Percentiles rank a stretch among this genome's conserved stretches.
phyloP scores from a whole-genome alignment of 2,113 vertebrate species.

The Gymnogyps californianus region DNA sequence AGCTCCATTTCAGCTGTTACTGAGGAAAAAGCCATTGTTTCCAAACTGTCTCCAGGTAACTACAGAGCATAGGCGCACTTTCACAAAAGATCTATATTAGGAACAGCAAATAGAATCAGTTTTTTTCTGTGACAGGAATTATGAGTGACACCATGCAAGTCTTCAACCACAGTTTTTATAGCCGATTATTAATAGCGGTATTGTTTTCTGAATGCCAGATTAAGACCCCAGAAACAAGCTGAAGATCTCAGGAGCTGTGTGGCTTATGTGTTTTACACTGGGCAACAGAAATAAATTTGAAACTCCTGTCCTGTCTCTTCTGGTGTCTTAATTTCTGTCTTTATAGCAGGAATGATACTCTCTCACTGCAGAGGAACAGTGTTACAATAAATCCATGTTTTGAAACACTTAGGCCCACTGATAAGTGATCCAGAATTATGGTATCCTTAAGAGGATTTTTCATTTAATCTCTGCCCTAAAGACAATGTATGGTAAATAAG shows the following conservation, averaged over 20 bases:
- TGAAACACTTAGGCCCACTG: neutral
- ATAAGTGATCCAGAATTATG: neutral
- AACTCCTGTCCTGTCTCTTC: neutral
- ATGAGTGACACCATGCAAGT: neutral
- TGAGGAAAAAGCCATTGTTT: neutral
- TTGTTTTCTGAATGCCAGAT: neutral
- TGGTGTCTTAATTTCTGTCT: neutral
- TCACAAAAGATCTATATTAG: neutral
- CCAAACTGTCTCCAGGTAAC: neutral
- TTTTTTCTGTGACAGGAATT: neutral
- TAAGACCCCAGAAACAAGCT: neutral
- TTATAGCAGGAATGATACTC: neutral
- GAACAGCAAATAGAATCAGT: neutral
- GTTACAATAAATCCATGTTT: neutral
- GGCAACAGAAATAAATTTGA: neutral
- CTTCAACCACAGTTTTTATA: neutral
- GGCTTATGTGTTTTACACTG: neutral
- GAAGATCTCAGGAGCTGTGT: neutral
- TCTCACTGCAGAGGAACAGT: neutral
- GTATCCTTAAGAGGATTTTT: constrained; percentile 17
- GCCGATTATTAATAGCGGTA: neutral
- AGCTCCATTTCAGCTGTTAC: neutral
- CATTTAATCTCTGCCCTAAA: neutral
- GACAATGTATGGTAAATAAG: neutral
- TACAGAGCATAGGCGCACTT: neutral